A percentile compares a stretch with the other conserved stretches of the same genome.
Conservation (phyloP, 2,797 vertebrate genomes). For the Hyperoplus immaculatus region DNA sequence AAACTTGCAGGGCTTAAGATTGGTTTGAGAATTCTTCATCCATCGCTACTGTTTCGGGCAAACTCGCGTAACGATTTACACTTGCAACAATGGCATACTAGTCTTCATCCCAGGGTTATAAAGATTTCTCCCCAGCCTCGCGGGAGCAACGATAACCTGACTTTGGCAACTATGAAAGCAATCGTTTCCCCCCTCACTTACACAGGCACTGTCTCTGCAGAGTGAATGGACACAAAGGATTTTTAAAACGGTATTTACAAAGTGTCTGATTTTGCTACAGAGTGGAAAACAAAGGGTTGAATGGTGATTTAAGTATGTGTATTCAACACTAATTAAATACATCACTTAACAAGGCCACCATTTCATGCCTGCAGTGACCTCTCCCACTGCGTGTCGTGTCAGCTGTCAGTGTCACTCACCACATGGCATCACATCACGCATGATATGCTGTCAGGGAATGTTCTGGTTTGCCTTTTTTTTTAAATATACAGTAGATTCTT, state of each 20-base stretch:
- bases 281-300: neutral
- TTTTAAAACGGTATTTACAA: neutral
- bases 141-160: neutral
- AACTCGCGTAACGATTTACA: constrained; percentile 1
- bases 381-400: neutral
- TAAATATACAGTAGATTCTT: neutral
- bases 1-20: neutral
- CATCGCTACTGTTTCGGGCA: neutral
- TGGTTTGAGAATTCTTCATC: neutral
- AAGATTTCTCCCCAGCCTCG: neutral
- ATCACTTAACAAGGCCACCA: no score
- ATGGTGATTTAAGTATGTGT: neutral
- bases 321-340: neutral
- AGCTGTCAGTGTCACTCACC: constrained; percentile 32
- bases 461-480: no score
- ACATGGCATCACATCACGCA: constrained; percentile 30
- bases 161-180: neutral
- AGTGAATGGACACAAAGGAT: neutral
- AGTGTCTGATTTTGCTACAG: neutral
- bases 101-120: neutral
- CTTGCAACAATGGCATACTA: neutral
- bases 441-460: constrained; percentile 26
- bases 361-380: constrained; percentile 19
- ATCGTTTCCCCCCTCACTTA: neutral
- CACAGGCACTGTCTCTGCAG: neutral